Base-by-base conservation (phyloP, 2,888 invertebrate genomes). In the Hirtodrosophila confusa region DNA sequence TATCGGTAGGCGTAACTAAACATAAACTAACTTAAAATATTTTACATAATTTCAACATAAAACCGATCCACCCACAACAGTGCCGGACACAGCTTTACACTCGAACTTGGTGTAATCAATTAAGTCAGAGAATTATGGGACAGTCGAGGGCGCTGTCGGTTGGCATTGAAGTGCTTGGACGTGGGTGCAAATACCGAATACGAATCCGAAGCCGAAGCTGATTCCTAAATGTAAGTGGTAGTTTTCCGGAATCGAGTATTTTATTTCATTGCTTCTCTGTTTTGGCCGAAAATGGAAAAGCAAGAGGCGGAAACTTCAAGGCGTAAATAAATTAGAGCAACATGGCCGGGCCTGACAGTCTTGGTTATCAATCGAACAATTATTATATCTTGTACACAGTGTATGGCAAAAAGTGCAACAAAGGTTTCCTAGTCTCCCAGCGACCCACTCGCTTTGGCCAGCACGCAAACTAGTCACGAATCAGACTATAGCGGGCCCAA, bases 381-480 rank as follows among this genome's bases (percentile, higher is more conserved):
- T 27, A 84, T 86, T 80, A 82, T 84, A 67, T 67, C 55, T 51
- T 43, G 48, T 47, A 47, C 29, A 31, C 37, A 44, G 29, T 24
- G 53, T 35, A 44, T 37, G 48, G 60, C 41, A 48, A 55, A 53
- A 37, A 53, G 50, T 55, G 62, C 69, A 51, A 31, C 57, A 27
- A 80, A 64, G 75, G 75, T 80, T 78, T 62, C n/a, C 17, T 27
- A 35, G 47, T 36, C 27, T 48, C 27, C 37, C 35, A 50, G 55
- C 50, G 54, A 62, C 61, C 69, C 69, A 74, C 65, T 78, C 75
- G 64, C 44, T 62, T 60, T 53, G 60, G 64, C 57, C 58, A 56
- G 60, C 80, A 86, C 80, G 84, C 80, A 83, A 86, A 80, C 84
- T 37, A 77, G 80, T 80, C 80, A 80, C 80, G 80, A 86, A 69